Base-by-base conservation (phyloP, 2,113 vertebrate species). In the Hyperopisus bebe region DNA sequence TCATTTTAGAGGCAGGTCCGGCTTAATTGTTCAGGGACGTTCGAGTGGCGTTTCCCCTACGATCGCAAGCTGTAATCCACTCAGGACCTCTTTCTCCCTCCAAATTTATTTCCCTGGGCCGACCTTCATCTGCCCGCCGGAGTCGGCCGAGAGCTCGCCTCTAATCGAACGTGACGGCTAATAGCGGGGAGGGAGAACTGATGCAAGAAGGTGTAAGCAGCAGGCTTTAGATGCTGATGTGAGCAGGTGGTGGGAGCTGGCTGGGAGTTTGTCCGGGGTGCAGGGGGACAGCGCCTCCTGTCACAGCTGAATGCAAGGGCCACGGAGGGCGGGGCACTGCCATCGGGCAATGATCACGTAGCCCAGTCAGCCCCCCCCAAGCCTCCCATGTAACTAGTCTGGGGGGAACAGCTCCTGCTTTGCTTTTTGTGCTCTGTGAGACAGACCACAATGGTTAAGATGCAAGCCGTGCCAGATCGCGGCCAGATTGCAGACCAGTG, bases 101-200 rank as follows among this genome's bases (percentile, higher is more conserved):
- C 35, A 7, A 42, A 42, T 84, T 84, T 84, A 84, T 46, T 46
- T 46, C 82, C 82, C 74, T 27, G 24, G 50, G 13, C 50, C 50
- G 53, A 66, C 87, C 51, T 88, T 88, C 53, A 62, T 66, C 58
- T 62, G 39, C 55, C 53, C 39, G 42, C 35, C 7, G 53, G 39
- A 24, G 53, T 88, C 39, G 58, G 48, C 48, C 24, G 85, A 50
- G 87, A 88, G 48, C 35, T 88, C 21, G 48, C 42, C 24, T 66
- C 55, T 88, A 58, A 88, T 88, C 31, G n/a, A 88, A 88, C 48
- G 53, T 46, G 51, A 88, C 55, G 39, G 51, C 55, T 88, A 53
- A 42, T 88, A 88, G 87, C 47, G 5, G 48, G 87, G 39, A 66
- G 87, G 9, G 8, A 35, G 35, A 62, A 88, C 19, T 88, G 53